A percentile compares a stretch with the other conserved stretches of the same genome.
These are phyloP conservation scores for Ctenodactylus gundi DNA, from an alignment of 2,113 vertebrate species.

Conservation along the genomic window DNA sequence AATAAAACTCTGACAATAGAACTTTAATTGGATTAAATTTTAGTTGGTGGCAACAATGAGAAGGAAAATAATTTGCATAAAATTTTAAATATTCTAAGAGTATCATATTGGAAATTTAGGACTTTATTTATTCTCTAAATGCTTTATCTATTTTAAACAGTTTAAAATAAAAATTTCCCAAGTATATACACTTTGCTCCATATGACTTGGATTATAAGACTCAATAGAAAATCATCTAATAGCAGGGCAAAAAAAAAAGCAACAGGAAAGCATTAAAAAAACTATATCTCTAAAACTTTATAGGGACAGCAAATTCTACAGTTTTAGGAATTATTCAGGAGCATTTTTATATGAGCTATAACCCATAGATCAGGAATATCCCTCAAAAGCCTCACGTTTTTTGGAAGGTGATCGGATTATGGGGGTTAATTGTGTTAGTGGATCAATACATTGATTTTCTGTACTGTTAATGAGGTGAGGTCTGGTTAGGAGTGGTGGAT, in stretches of 20 bases:
- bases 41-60: not conserved
- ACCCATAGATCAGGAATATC: too few species aligned
- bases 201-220: not conserved
- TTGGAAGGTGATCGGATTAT: too few species aligned
- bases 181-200: not conserved
- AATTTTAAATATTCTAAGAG: constrained; percentile 30
- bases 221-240: constrained; percentile 22
- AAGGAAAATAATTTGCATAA: constrained; percentile 6
- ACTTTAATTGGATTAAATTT: constrained; percentile 33
- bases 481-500: too few species aligned
- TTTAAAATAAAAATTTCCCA: constrained; percentile 33
- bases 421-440: too few species aligned
- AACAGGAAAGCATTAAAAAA: not conserved
- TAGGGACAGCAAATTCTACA: not conserved
- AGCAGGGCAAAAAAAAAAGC: not conserved
- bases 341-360: constrained; percentile 9
- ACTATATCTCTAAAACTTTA: not conserved
- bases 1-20: not conserved
- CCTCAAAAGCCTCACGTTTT: too few species aligned
- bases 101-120: not conserved
- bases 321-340: constrained; percentile 9
- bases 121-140: not conserved
- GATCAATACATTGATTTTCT: too few species aligned
- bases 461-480: too few species aligned
- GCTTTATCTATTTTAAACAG: constrained; percentile 25